phyloP scores from a whole-genome alignment of 1,140 invertebrate species.

The Globodera rostochiensis region DNA sequence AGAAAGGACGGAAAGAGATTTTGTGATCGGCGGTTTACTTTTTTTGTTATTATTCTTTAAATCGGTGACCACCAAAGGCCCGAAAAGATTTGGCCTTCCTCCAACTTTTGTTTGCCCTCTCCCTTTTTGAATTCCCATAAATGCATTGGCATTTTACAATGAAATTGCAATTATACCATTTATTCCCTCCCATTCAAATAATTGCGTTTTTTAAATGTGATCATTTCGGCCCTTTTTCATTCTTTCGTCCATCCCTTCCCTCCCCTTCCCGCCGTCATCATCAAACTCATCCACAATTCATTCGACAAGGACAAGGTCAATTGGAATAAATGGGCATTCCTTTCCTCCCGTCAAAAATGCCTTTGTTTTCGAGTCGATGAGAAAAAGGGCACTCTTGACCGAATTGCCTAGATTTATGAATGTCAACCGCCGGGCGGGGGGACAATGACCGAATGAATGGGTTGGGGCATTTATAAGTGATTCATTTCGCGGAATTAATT shows the following conservation, averaged over 20 bases:
- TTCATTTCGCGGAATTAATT: neutral
- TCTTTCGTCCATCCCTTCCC: too few relatives aligned
- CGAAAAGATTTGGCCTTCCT: too few relatives aligned
- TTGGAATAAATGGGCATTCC: neutral
- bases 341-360: neutral
- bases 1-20: too few relatives aligned
- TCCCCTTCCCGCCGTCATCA: too few relatives aligned
- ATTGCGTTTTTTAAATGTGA: too few relatives aligned
- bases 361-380: neutral
- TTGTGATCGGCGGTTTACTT: too few relatives aligned
- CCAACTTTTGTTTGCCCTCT: too few relatives aligned
- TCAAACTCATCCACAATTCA: neutral
- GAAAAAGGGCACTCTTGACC: conserved; percentile 16
- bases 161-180: neutral
- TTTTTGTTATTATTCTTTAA: too few relatives aligned
- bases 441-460: neutral
- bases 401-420: conserved; percentile 2
- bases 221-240: too few relatives aligned
- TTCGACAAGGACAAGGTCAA: conserved; percentile 12
- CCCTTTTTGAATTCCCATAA: too few relatives aligned
- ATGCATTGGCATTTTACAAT: too few relatives aligned
- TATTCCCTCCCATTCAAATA: neutral
- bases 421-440: neutral
- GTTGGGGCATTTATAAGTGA: neutral
- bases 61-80: too few relatives aligned